Evolutionary conservation across 2,888 invertebrate species (phyloP), one percentile per base, ranked within the genome.

Genomic region (Drosophila vallismaia): DNA sequence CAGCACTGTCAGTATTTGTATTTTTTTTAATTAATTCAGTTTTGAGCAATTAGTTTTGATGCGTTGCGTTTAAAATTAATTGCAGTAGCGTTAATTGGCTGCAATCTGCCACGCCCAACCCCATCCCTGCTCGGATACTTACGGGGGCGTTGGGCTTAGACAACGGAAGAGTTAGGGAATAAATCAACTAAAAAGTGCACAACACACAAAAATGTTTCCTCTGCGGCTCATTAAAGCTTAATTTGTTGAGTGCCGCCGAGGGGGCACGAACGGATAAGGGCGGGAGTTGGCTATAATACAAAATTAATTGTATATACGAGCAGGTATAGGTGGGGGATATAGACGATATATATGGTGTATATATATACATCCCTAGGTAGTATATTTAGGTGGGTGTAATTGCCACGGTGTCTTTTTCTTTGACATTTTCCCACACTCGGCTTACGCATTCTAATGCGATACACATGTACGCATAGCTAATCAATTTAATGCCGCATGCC

Each of bases 51-150:
- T 86, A 83, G 77, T 79, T 74, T 82, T 79, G 78, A 87, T 86
- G 88, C 76, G 80, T 74, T 86, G 82, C 82, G 84, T 84, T 86
- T 80, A 76, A 71, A 88, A 86, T 82, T 86, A 86, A 86, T 86
- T 82, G 78, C 71, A 58, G 66, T 66, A 52, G 69, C 59, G 71
- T 68, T 73, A 77, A 77, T 73, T 77, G 73, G 73, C 75, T 66
- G 58, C 60, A 73, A 73, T 73, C 56, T 60, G 36, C 48, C 38
- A 28, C 45, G 4, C 48, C 24, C 63, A 12, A 8, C 26, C 19
- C 6, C 38, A 2, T 2, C 6, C 14, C 1, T 1, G 14, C 3
- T 3, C 14, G 8, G 4, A 36, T 10, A 14, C 19, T 9, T 4
- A 14, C 42, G 10, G 9, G 1, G 19, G 19, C 8, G 8, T 14